Conservation (phyloP, 2,888 invertebrate genomes). For the Patella depressa region DNA sequence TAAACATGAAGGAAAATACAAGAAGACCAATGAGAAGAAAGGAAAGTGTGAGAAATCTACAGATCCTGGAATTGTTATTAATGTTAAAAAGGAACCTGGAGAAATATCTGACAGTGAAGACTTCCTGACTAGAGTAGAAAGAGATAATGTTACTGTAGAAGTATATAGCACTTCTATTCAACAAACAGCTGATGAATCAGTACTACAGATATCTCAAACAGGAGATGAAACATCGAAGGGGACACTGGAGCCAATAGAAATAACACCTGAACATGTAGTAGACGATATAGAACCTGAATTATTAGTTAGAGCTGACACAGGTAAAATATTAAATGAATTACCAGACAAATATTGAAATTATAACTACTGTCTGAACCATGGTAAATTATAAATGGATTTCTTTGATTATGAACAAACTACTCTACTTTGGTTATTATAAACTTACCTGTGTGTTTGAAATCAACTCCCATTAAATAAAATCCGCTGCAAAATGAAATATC, state of each 20-base stretch:
- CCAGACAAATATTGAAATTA: no score
- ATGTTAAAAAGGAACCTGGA: slow-evolving; percentile 19
- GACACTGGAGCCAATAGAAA: neutral
- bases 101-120: slow-evolving; percentile 32
- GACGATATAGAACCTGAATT: slow-evolving; percentile 26
- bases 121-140: slow-evolving; percentile 35
- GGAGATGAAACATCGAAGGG: no score
- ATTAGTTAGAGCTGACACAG: slow-evolving; percentile 27
- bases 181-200: neutral
- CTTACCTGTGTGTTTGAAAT: no score
- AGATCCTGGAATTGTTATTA: slow-evolving; percentile 19
- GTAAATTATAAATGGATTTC: no score
- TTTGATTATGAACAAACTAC: no score
- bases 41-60: slow-evolving; percentile 12
- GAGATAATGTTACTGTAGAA: slow-evolving; percentile 27
- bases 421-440: no score
- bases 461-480: no score
- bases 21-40: slow-evolving; percentile 29
- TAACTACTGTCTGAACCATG: no score
- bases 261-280: neutral
- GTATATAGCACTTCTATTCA: neutral
- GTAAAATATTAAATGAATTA: neutral
- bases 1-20: neutral
- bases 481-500: no score
- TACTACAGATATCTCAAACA: no score